Evolutionary conservation across 2,888 invertebrate genomes (phyloP).

Genomic region (Drosophila conformis): DNA sequence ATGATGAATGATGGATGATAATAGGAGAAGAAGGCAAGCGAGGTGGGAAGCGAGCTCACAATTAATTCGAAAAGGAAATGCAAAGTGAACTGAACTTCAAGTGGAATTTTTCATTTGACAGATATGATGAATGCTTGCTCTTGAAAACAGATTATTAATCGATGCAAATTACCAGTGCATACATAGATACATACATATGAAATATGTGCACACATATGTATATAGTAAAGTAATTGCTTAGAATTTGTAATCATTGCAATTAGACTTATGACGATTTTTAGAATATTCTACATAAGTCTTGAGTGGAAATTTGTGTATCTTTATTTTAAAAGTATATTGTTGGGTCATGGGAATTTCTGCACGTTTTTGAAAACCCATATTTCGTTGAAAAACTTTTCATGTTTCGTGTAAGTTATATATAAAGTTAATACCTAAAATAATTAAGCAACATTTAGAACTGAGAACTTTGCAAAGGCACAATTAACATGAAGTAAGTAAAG

Average conservation of each 20-base stretch:
- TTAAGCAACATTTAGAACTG: not conserved
- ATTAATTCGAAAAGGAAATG: conserved; percentile 50
- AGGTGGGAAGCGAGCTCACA: conserved; percentile 7
- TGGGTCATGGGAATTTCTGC: not conserved
- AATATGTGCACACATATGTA: not conserved
- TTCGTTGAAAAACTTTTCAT: not conserved
- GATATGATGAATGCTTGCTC: conserved; percentile 49
- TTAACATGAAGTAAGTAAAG: not conserved
- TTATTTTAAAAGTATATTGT: not conserved
- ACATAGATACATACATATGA: too few relatives aligned
- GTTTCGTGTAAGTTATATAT: not conserved
- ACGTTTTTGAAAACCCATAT: not conserved
- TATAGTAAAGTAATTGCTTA: not conserved
- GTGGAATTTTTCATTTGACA: conserved; percentile 44
- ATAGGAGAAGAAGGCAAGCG: not conserved
- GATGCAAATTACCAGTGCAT: conserved; percentile 12
- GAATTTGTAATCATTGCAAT: not conserved
- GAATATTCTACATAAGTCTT: not conserved
- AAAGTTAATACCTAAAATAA: not conserved
- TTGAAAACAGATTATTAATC: conserved; percentile 43
- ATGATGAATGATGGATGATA: conserved; percentile 54
- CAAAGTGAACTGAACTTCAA: conserved; percentile 34
- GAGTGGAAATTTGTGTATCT: not conserved
- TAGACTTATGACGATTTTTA: not conserved
- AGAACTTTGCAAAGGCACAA: not conserved